phyloP scores from a whole-genome alignment of 2,113 vertebrate species.

The Chionodraco myersi region DNA sequence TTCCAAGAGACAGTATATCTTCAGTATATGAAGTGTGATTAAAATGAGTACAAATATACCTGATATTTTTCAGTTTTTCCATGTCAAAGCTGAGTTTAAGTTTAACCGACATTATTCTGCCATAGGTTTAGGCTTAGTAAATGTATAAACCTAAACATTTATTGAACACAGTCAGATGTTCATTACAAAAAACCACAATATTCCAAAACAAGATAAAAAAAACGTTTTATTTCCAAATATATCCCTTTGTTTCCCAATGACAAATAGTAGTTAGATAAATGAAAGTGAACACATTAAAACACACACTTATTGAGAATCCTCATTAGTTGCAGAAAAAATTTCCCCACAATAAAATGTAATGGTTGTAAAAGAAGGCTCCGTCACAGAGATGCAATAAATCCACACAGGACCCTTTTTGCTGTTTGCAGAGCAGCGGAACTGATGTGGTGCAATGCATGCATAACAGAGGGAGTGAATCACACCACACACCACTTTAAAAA shows the following conservation, averaged over 20 bases:
- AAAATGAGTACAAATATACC: background rate
- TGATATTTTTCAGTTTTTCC: background rate
- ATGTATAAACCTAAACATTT: background rate
- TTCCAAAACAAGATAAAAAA: conserved; percentile 71
- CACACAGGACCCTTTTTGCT: conserved; percentile 24
- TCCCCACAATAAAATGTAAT: conserved; percentile 11
- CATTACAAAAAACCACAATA: background rate
- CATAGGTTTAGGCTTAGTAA: background rate
- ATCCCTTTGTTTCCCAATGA: conserved; percentile 63
- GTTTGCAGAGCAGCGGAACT: conserved; percentile 32
- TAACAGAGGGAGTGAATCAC: conserved; percentile 24
- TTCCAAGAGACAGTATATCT: background rate
- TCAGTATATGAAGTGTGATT: no score
- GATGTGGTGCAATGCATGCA: conserved; percentile 40
- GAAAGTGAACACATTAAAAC: conserved; percentile 44
- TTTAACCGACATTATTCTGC: background rate
- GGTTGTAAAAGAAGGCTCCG: conserved; percentile 37
- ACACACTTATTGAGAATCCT: conserved; percentile 40
- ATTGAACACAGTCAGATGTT: no score
- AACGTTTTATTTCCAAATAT: conserved; percentile 78
- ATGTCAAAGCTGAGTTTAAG: background rate
- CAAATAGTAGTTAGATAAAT: conserved; percentile 69
- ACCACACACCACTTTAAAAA: conserved; percentile 16
- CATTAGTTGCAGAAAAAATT: conserved; percentile 29
- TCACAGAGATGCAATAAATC: conserved; percentile 30